A percentile compares a stretch with the other conserved stretches of the same genome.
phyloP scores from a whole-genome alignment of 2,888 invertebrate genomes.

The Mantis religiosa region DNA sequence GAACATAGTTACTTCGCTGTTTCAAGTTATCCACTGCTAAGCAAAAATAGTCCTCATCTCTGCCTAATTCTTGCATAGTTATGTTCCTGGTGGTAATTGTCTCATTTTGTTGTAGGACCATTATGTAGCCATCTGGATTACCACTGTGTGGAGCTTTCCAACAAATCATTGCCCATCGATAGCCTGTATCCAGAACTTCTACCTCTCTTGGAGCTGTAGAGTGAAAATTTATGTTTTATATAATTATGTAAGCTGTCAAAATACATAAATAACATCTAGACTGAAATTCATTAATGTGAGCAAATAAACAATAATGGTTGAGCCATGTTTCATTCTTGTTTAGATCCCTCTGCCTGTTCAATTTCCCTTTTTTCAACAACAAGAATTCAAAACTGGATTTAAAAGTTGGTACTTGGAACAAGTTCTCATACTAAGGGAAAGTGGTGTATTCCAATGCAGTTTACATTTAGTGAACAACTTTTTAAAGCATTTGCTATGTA shows the following conservation, averaged over 20 bases:
- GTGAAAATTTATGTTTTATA: background rate
- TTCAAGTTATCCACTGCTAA: background rate
- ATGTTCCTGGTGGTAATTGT: background rate
- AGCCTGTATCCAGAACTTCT: background rate
- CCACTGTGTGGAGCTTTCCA: slow-evolving; percentile 15
- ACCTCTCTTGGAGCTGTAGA: slow-evolving; percentile 5
- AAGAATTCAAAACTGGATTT: too few species aligned
- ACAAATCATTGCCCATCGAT: slow-evolving; percentile 4
- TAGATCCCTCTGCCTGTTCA: too few species aligned
- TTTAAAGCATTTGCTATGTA: too few species aligned
- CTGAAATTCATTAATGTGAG: too few species aligned
- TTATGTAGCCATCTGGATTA: slow-evolving; percentile 11
- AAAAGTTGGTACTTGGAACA: too few species aligned
- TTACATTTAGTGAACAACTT: too few species aligned
- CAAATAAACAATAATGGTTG: too few species aligned
- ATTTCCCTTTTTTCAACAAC: too few species aligned
- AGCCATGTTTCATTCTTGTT: too few species aligned
- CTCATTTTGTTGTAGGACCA: background rate
- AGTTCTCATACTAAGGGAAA: too few species aligned
- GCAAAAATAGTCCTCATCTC: background rate
- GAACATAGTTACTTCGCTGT: background rate
- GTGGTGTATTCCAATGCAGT: too few species aligned
- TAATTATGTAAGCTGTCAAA: background rate
- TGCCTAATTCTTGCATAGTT: background rate
- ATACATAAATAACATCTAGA: too few species aligned